Evolutionary conservation across 2,888 invertebrate genomes (phyloP).

Genomic region (Platycnemis pennipes): DNA sequence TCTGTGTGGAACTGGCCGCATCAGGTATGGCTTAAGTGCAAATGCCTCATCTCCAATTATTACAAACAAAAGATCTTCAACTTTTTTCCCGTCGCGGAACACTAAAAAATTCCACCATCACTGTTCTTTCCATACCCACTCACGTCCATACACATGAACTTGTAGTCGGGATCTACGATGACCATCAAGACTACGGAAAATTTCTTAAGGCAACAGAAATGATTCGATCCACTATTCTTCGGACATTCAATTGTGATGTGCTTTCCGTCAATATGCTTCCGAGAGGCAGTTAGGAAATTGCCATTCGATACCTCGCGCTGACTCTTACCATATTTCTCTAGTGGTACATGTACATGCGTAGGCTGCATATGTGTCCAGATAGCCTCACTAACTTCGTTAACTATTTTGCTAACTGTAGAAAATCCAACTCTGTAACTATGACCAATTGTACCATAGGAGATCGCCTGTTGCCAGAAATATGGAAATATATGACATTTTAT

Average conservation of each 20-base stretch:
- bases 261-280: background rate
- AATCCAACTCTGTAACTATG: no score
- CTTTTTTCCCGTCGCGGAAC: background rate
- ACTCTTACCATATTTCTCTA: no score
- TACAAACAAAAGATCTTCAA: background rate
- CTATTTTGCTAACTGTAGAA: no score
- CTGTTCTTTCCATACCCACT: background rate
- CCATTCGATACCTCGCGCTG: no score
- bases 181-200: background rate
- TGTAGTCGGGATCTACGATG: background rate
- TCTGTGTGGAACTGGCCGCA: background rate
- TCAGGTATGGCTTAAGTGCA: background rate
- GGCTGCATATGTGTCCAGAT: no score
- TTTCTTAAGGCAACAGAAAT: background rate
- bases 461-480: no score
- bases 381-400: no score
- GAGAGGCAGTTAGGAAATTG: background rate
- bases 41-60: constrained; percentile 25
- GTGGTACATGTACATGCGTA: no score
- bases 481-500: no score
- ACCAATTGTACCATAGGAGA: no score
- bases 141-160: background rate
- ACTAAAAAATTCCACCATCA: background rate
- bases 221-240: background rate
- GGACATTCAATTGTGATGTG: background rate